These are phyloP conservation scores for Anolis sagrei DNA, from an alignment of 2,113 vertebrate species.

Conservation along the genomic window DNA sequence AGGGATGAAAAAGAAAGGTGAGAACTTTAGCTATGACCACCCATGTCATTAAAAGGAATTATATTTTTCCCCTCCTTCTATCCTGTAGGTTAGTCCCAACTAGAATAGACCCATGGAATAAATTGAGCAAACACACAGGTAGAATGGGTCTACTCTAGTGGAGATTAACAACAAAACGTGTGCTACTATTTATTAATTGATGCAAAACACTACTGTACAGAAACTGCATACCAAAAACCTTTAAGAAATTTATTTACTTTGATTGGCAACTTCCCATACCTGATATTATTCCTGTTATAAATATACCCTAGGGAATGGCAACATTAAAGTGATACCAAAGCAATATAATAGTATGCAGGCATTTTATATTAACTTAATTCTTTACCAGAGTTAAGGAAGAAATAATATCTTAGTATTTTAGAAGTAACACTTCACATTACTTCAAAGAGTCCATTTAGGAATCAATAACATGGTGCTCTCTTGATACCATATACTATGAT, in stretches of 20 bases:
- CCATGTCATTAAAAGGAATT: too few species aligned
- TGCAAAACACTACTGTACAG: conserved; percentile 7
- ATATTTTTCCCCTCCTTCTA: too few species aligned
- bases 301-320: conserved; percentile 9
- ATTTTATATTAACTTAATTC: conserved; percentile 19
- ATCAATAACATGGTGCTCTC: conserved; percentile 31
- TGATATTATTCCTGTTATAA: not conserved
- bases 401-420: conserved; percentile 39
- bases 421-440: conserved; percentile 28
- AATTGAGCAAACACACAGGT: too few species aligned
- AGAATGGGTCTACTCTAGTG: too few species aligned
- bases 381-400: conserved; percentile 42
- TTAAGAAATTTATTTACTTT: conserved; percentile 2
- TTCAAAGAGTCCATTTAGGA: conserved; percentile 10
- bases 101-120: too few species aligned
- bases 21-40: too few species aligned
- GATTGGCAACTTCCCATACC: not conserved
- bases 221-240: conserved; percentile 22
- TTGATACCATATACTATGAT: conserved; percentile 24
- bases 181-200: conserved; percentile 35
- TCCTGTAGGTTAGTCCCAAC: too few species aligned
- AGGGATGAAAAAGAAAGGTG: too few species aligned
- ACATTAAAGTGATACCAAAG: not conserved
- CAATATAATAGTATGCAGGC: conserved; percentile 1
- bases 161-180: conserved; percentile 17